Evolutionary conservation across 2,797 vertebrate species (phyloP).

Genomic region (Acipenser ruthenus): DNA sequence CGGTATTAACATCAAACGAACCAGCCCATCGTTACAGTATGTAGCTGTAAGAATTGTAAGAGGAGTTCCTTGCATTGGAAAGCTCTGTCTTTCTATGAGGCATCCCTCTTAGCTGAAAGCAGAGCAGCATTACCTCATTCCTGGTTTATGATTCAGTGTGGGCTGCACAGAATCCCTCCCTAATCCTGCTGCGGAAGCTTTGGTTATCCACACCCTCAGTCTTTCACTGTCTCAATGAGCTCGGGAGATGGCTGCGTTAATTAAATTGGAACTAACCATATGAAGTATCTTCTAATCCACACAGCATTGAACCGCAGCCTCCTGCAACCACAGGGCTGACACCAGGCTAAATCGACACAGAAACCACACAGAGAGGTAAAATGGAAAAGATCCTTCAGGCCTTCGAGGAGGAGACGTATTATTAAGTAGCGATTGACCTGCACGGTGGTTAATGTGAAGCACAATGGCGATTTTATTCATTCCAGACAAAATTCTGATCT

Average conservation of each 20-base stretch:
- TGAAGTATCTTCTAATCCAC: slow-evolving; percentile 29
- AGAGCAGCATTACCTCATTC: not conserved
- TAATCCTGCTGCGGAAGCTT: not conserved
- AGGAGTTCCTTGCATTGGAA: no score
- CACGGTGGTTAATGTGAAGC: no score
- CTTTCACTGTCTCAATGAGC: not conserved
- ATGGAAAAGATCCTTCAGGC: slow-evolving; percentile 50
- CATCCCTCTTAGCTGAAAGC: not conserved
- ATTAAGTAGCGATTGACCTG: no score
- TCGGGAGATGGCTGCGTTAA: not conserved
- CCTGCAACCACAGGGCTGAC: slow-evolving; percentile 67
- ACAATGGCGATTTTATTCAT: no score
- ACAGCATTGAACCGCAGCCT: slow-evolving; percentile 69
- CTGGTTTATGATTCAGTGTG: not conserved
- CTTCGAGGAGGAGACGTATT: no score
- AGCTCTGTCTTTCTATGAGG: no score
- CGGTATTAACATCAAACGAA: no score
- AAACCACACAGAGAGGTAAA: slow-evolving; percentile 69
- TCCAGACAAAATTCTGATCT: no score
- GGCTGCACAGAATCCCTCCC: not conserved
- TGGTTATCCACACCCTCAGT: not conserved
- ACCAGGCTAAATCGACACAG: slow-evolving; percentile 51
- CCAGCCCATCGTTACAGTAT: no score
- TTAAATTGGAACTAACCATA: slow-evolving; percentile 4
- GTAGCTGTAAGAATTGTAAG: no score